Conservation (phyloP, 1,140 invertebrate species). For the Caerostris extrusa region DNA sequence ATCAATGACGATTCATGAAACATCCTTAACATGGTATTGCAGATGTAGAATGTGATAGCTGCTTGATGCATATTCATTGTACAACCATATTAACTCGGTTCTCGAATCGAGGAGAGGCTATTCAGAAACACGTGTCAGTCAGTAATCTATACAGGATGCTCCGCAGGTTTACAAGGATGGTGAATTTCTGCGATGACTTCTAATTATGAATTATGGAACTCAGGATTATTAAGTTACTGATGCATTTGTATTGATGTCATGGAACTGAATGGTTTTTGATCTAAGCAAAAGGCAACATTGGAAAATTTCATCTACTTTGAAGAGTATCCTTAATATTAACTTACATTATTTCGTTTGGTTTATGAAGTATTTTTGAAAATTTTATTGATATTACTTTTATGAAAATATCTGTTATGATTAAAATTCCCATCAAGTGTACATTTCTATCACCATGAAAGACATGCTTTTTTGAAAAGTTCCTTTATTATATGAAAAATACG, state of each 20-base stretch:
- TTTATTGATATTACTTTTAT: no score
- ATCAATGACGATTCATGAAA: neutral
- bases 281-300: no score
- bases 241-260: neutral
- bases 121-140: conserved; percentile 14
- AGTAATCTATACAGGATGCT: neutral
- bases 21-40: neutral
- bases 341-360: no score
- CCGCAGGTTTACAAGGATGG: neutral
- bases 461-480: no score
- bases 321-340: no score
- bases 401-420: no score
- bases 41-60: neutral
- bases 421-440: no score
- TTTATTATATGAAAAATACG: neutral
- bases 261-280: neutral
- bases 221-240: neutral
- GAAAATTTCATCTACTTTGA: no score
- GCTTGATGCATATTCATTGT: neutral
- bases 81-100: conserved; percentile 27
- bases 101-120: neutral
- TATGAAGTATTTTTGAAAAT: no score
- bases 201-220: neutral
- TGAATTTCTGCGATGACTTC: neutral
- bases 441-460: no score